Base-by-base conservation (phyloP, 2,888 invertebrate species). In the Dascillus cervinus region DNA sequence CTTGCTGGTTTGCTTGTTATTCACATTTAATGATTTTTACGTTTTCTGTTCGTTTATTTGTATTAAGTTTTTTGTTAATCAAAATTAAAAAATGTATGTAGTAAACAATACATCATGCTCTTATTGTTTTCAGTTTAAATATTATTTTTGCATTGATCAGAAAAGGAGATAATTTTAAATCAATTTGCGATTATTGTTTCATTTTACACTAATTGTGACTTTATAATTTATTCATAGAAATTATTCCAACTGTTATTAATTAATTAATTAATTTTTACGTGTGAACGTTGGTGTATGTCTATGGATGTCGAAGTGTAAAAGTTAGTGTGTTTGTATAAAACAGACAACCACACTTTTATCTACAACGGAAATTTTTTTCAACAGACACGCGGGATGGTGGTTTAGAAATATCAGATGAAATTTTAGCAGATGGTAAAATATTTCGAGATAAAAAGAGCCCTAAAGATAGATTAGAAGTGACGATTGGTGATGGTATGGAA, bases 401-500 rank as follows among this genome's bases (percentile, higher is more conserved):
- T 35, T 50, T 65, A 34, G 66, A 66, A 46, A 53, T 65, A 43
- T 56, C 62, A n/a, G 73, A 76, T 60, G 77, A 80, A 62, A 78
- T 82, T 53, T 72, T 89, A 54, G 85, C 82, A 41, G 90, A 90
- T 65, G 85, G 87, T 32, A 79, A 88, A 49, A 75, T 87, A 54
- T 85, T 83, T 65, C 81, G 84, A 62, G 87, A 88, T 57, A 87
- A 87, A 66, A 90, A 89, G 66, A 81, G 83, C 55, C 84, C 74
- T 11, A 75, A 87, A 70, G 86, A 87, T 58, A 84, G 87, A 66
- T 74, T 89, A 47, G 90, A 91, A 70, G 88, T 90, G 44, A 88
- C 89, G 41, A 88, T 90, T 56, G 89, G 89, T 26, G 89, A 89
- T 62, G 89, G 89, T 47, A 89, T 90, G 85, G 90, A 90, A 66